Evolutionary conservation across 2,113 vertebrate species (phyloP), one percentile per base, ranked within the genome.

Genomic region (Scatophagus argus): DNA sequence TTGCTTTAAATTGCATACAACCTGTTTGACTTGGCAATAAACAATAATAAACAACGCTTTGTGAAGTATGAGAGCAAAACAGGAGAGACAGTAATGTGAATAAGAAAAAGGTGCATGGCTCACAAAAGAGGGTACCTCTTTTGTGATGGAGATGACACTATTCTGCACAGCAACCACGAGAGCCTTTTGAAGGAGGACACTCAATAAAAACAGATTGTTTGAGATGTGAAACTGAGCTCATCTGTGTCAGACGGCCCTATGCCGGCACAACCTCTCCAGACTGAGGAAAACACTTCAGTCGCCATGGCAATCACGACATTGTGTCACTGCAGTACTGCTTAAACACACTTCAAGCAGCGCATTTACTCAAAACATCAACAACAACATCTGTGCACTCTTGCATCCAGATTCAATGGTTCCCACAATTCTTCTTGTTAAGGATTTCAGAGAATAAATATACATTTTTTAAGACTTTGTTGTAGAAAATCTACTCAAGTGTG

Each of bases 111-210:
- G 63, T 14, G 41, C 46, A 12, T 8, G 68, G 61, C 25, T 62
- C n/a, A n/a, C n/a, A n/a, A n/a, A n/a, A n/a, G n/a, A n/a, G n/a
- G n/a, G 52, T 9, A 8, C 32, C 32, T 71, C 55, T 62, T 83
- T 90, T 86, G 82, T 86, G 70, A 87, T 87, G 84, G 46, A 83
- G 69, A 89, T 85, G 79, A 81, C 19, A 34, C 29, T 21, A 46
- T 51, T 79, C 63, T 67, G 71, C 66, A 61, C 8, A 0, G 55
- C 70, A 76, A 86, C 82, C 79, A 80, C 73, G 29, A 43, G 47
- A 64, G 43, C 63, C 77, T 63, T 85, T 88, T 86, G 71, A 87
- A 72, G 36, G 49, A 44, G 25, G 14, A 72, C 52, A 19, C 49
- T 58, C 41, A 60, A 60, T 63, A 58, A 32, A 81, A 72, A 63